Evolutionary conservation across 2,888 invertebrate species (phyloP), one percentile per base, ranked within the genome.

Genomic region (Aporophyla nigra): DNA sequence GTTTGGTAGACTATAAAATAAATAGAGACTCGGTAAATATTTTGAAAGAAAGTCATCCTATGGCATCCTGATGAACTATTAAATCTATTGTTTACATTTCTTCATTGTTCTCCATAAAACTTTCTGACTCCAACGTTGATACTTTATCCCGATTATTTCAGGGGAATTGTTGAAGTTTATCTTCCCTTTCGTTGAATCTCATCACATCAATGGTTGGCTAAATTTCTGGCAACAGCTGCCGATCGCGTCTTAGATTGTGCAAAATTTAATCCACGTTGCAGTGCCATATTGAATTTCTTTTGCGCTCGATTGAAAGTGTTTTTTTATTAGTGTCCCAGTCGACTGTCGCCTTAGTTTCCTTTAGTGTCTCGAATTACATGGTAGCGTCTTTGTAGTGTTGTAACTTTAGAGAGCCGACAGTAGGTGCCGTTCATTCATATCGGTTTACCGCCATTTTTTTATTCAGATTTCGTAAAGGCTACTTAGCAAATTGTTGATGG

Each of bases 251-350:
- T 89, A 93, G 94, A 95, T 96, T 96, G 94, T 94, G 94, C 95
- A 96, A 96, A 96, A 95, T 95, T 95, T 95, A 95, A 96, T 96
- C 95, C 92, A 87, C 92, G 90, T 92, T 94, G 93, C 95, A 94
- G 90, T 93, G 88, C 91, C 91, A 93, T 96, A 96, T 96, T 95
- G 94, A 93, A 92, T 96, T 96, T 96, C 96, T 93, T 94, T 93
- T 91, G 90, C 94, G 94, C 92, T 95, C 95, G 94, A 95, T 95
- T 94, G 94, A 93, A 93, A 92, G 88, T 92, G 85, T 94, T 95
- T 95, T 94, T 93, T 93, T 93, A 91, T 93, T 93, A 91, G 87
- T 93, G 92, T 94, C 93, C 91, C 93, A 91, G 95, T 94, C 93
- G 91, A 93, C 93, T 95, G 95, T 96, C 96, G 94, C 95, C 92